Evolutionary conservation across 2,113 vertebrate genomes (phyloP).

Genomic region (Carassius gibelio): DNA sequence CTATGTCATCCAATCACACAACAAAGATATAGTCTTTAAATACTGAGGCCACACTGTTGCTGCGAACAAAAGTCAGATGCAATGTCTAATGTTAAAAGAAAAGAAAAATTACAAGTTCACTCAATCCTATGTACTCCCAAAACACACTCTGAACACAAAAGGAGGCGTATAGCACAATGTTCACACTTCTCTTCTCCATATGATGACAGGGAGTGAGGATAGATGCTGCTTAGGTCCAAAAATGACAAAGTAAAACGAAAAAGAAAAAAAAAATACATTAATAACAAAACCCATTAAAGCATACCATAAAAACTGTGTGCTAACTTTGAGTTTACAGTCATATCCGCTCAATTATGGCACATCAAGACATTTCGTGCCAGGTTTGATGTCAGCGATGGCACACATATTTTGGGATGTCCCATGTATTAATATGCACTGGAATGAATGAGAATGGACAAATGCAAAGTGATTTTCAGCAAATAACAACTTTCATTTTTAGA

Average conservation of each 20-base stretch:
- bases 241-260: neutral
- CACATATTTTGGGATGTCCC: neutral
- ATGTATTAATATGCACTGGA: neutral
- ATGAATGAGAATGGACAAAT: neutral
- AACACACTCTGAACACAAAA: neutral
- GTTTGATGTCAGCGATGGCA: neutral
- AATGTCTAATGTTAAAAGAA: neutral
- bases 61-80: neutral
- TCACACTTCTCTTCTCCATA: neutral
- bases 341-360: neutral
- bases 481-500: too few species aligned
- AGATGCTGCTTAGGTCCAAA: neutral
- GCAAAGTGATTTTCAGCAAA: neutral
- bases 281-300: neutral
- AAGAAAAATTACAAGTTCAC: neutral
- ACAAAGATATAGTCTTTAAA: neutral
- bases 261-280: neutral
- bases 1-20: slow-evolving; percentile 6
- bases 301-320: neutral
- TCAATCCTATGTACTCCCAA: neutral
- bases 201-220: neutral
- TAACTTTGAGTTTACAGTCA: neutral
- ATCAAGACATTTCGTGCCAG: neutral
- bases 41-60: neutral
- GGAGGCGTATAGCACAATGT: neutral